Conservation (phyloP, 1,140 invertebrate genomes). For the Leptopilina clavipes region DNA sequence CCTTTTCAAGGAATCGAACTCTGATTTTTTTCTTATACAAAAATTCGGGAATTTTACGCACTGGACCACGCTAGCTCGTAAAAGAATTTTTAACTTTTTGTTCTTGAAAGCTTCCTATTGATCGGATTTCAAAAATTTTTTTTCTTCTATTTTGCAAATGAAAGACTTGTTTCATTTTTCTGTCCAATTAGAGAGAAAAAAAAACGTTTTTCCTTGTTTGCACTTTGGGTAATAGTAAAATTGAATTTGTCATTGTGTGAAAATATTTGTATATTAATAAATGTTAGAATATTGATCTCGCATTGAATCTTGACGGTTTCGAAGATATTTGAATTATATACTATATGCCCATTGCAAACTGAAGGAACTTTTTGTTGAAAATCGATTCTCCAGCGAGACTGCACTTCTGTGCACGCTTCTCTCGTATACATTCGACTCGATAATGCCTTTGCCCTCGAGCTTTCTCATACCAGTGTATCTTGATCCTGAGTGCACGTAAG, state of each 20-base stretch:
- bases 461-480: conserved; percentile 23
- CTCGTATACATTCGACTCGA: conserved; percentile 31
- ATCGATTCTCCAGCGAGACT: conserved; percentile 26
- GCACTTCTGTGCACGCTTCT: conserved; percentile 34
- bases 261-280: background rate
- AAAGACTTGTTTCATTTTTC: no score
- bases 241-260: background rate
- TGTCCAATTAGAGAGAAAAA: no score
- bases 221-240: no score
- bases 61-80: no score
- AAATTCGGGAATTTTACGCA: no score
- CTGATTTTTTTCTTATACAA: no score
- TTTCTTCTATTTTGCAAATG: no score
- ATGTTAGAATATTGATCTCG: background rate
- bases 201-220: no score
- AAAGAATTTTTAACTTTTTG: no score
- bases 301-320: background rate
- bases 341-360: background rate
- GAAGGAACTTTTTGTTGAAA: conserved; percentile 29
- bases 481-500: conserved; percentile 33
- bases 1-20: no score
- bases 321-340: conserved; percentile 8
- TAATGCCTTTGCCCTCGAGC: conserved; percentile 33
- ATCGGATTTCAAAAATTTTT: no score
- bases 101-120: no score